Evolutionary conservation across 1,140 invertebrate species (phyloP).

Genomic region (Sminthurides bifidus): DNA sequence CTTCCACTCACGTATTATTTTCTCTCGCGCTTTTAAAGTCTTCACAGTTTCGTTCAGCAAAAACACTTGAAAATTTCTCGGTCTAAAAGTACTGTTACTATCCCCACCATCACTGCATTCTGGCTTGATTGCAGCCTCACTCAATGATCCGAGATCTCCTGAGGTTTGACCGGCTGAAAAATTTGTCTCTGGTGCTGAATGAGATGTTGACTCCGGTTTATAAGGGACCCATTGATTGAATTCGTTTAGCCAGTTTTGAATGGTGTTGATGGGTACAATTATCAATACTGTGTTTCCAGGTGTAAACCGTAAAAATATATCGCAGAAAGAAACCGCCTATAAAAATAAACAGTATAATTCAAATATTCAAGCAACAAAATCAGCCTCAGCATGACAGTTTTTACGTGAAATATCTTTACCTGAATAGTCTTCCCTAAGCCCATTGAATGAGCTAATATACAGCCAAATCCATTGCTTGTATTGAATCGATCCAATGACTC

Average conservation of each 20-base stretch:
- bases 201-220: background rate
- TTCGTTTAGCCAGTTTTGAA: constrained; percentile 96
- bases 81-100: constrained; percentile 36
- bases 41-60: constrained; percentile 91
- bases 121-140: no score
- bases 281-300: constrained; percentile 78
- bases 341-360: constrained; percentile 21
- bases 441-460: constrained; percentile 98
- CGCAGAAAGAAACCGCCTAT: constrained; percentile 78
- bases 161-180: no score
- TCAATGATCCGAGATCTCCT: no score
- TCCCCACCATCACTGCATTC: background rate
- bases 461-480: constrained; percentile 86
- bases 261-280: constrained; percentile 97
- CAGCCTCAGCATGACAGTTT: background rate
- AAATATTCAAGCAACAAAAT: background rate
- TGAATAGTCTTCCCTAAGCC: constrained; percentile 98
- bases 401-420: constrained; percentile 41
- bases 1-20: constrained; percentile 63
- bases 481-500: constrained; percentile 79
- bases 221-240: constrained; percentile 86
- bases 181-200: no score
- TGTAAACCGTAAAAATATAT: constrained; percentile 86
- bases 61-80: constrained; percentile 73
- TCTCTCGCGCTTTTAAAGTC: constrained; percentile 68